A percentile compares a stretch with the other conserved stretches of the same genome.
phyloP scores from a whole-genome alignment of 2,797 vertebrate species.

The Ceyx erithaca region DNA sequence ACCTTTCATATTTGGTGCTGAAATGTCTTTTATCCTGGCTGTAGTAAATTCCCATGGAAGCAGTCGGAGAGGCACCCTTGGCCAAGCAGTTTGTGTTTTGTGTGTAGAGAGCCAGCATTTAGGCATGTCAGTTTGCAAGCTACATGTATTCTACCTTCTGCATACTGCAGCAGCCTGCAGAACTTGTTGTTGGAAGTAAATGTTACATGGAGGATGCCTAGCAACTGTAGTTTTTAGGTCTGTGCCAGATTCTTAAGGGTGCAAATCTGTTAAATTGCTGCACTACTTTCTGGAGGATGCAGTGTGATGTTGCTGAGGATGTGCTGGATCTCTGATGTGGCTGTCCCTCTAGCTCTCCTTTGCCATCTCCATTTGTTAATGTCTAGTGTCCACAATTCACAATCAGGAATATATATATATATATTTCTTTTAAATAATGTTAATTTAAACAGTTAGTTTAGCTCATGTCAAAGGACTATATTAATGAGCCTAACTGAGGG shows the following conservation, averaged over 20 bases:
- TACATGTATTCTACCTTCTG: background rate
- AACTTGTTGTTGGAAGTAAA: constrained; percentile 40
- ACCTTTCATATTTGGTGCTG: background rate
- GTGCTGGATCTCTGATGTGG: background rate
- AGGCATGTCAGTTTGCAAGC: background rate
- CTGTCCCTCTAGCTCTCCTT: background rate
- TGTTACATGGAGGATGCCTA: constrained; percentile 50
- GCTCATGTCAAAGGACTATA: background rate
- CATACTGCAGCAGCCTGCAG: constrained; percentile 12
- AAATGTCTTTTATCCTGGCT: rapidly evolving
- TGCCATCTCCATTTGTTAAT: rapidly evolving
- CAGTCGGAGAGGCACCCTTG: background rate
- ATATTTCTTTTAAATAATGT: background rate
- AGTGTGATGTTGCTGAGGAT: background rate
- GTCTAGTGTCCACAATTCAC: rapidly evolving
- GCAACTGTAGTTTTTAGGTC: constrained; percentile 46
- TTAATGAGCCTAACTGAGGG: background rate
- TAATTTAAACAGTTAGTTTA: background rate
- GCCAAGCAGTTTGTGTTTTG: rapidly evolving
- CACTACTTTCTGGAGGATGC: background rate
- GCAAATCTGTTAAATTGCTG: constrained; percentile 12
- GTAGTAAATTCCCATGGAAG: background rate
- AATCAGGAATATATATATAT: background rate
- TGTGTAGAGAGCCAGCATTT: background rate
- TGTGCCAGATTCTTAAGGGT: constrained; percentile 52